Percentiles rank a stretch among this genome's conserved stretches.
phyloP scores from a whole-genome alignment of 2,113 vertebrate genomes.

The Microcebus griseorufus region DNA sequence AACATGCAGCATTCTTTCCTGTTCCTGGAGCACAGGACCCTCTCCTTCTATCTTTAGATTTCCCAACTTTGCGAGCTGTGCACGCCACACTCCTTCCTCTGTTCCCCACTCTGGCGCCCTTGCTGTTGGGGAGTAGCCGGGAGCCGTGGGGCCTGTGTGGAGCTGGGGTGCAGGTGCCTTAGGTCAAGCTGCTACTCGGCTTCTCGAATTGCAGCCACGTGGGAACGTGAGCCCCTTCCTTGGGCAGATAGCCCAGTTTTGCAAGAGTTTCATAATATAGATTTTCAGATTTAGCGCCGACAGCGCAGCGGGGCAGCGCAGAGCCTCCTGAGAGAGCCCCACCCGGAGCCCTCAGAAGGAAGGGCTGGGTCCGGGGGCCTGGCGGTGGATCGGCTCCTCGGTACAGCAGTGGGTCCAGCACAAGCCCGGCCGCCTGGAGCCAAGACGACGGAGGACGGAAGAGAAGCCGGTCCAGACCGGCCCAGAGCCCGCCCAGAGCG shows the following conservation, averaged over 20 bases:
- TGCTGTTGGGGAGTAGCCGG: neutral
- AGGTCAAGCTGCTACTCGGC: neutral
- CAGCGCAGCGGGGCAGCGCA: neutral
- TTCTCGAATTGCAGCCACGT: neutral
- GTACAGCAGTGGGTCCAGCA: rapidly evolving
- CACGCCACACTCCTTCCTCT: neutral
- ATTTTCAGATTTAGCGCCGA: neutral
- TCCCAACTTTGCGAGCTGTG: neutral
- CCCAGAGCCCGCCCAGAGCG: neutral
- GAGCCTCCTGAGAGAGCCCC: neutral
- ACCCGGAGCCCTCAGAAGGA: neutral
- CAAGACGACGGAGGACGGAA: neutral
- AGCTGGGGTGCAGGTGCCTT: neutral
- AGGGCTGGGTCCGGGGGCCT: rapidly evolving
- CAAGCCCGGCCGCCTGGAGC: neutral
- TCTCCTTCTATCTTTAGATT: neutral
- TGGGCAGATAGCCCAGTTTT: neutral
- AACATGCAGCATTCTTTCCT: neutral
- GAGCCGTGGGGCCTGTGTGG: neutral
- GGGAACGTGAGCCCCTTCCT: too few relatives aligned
- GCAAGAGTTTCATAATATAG: neutral
- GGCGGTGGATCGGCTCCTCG: neutral
- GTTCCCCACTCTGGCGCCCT: neutral
- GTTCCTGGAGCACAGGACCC: neutral
- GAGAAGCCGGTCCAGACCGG: neutral